Base-by-base conservation (phyloP, 1,140 invertebrate genomes). In the Lanistes nyassanus region DNA sequence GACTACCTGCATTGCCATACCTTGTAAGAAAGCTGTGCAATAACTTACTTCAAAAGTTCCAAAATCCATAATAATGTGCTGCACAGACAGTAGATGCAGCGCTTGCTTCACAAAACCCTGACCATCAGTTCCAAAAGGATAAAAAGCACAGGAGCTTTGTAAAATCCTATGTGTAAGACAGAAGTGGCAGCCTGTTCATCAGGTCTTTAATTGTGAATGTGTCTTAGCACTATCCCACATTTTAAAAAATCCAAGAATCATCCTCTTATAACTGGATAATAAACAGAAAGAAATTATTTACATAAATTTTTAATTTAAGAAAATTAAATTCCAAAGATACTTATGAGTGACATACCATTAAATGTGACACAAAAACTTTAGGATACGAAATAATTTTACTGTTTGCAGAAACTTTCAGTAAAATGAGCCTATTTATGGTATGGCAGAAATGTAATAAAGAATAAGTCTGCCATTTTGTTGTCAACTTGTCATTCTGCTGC, bases 21-120 rank as follows among this genome's bases (percentile, higher is more conserved):
- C 56, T n/a, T n/a, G n/a, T 60, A n/a, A 5, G n/a, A 26, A 31
- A 26, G 1, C 3, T 19, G 23, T 31, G 13, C 2, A 3, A 60
- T 11, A 7, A 3, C 56, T 60, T 31, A 60, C 56, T 31, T 60
- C 56, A n/a, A 60, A 47, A 0, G 65, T 37, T 13, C 36, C 62
- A 13, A 39, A 39, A 47, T 78, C 53, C 31, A 81, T 67, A 26
- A 80, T 47, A 1, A 75, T 76, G 58, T 64, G 47, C 21, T 36
- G 29, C 13, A 75, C 66, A 36, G 31, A 64, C 31, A 70, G 64
- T 23, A 39, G 36, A 23, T 67, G 26, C 31, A 67, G 26, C 21
- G 70, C 58, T 37, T 72, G 70, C 36, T 62, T 23, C n/a, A 72
- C 56, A 72, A 72, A 72, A 3, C 70, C 70, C 3, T 23, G 29